Percentiles rank a stretch among this genome's conserved stretches.
phyloP scores from a whole-genome alignment of 2,113 vertebrate genomes.

The Plecotus auritus region DNA sequence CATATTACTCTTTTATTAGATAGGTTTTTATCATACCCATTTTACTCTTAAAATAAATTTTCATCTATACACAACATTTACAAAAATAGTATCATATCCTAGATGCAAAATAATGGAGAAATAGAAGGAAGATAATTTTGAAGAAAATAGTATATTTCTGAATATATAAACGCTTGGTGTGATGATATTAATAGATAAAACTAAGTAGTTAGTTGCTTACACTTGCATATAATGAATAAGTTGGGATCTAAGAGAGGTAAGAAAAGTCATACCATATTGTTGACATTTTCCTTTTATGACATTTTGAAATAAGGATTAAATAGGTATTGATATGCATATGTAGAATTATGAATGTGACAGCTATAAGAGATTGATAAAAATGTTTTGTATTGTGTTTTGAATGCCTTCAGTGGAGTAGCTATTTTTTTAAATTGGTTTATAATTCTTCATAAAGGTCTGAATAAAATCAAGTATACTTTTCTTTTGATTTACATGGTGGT shows the following conservation, averaged over 20 bases:
- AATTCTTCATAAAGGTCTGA: background rate
- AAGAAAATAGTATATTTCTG: background rate
- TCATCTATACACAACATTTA: background rate
- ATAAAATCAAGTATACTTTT: background rate
- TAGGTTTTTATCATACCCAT: background rate
- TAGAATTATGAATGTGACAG: background rate
- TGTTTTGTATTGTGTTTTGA: background rate
- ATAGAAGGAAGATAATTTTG: background rate
- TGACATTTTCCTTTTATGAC: background rate
- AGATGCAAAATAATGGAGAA: background rate
- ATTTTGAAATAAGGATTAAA: background rate
- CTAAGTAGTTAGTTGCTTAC: background rate
- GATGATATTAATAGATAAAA: background rate
- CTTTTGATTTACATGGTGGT: background rate
- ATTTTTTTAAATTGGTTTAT: background rate
- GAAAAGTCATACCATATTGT: background rate
- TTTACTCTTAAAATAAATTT: constrained; percentile 28
- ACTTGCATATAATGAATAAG: background rate
- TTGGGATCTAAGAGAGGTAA: background rate
- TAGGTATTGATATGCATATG: background rate
- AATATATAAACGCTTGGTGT: background rate
- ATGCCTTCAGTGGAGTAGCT: background rate
- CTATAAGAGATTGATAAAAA: background rate
- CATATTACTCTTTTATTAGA: too few species aligned
- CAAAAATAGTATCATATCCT: background rate